phyloP scores from a whole-genome alignment of 2,113 vertebrate species.

The Xenus cinereus region DNA sequence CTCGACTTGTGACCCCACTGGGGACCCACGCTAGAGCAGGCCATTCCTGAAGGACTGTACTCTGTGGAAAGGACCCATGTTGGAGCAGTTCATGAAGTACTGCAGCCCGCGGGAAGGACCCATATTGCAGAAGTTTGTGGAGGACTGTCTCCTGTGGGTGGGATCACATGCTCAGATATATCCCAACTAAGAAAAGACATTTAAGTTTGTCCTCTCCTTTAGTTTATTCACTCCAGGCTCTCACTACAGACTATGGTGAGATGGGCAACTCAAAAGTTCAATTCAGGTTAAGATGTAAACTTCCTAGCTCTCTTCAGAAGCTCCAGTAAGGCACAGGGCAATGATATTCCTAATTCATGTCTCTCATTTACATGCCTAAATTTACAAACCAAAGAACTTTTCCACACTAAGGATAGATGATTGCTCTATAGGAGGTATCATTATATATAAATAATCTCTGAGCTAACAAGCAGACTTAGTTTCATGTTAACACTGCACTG shows the following conservation, averaged over 20 bases:
- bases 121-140: not conserved
- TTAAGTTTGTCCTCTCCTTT: not conserved
- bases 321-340: not conserved
- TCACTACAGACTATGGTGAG: not conserved
- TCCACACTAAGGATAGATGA: not conserved
- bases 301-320: not conserved
- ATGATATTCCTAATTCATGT: not conserved
- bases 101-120: not conserved
- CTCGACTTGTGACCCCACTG: accelerated
- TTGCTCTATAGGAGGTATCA: not conserved
- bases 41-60: not conserved
- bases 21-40: not conserved
- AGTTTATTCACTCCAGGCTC: not conserved
- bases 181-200: not conserved
- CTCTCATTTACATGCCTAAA: not conserved
- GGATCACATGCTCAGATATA: not conserved
- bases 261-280: not conserved
- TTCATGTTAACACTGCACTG: not conserved
- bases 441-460: not conserved
- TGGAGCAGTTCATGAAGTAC: not conserved
- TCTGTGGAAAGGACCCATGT: not conserved
- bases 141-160: not conserved
- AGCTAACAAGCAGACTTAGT: not conserved
- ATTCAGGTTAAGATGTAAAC: not conserved
- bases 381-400: not conserved